These are phyloP conservation scores for Cossypha polioptera DNA, from an alignment of 2,797 vertebrate genomes.

Conservation along the genomic window DNA sequence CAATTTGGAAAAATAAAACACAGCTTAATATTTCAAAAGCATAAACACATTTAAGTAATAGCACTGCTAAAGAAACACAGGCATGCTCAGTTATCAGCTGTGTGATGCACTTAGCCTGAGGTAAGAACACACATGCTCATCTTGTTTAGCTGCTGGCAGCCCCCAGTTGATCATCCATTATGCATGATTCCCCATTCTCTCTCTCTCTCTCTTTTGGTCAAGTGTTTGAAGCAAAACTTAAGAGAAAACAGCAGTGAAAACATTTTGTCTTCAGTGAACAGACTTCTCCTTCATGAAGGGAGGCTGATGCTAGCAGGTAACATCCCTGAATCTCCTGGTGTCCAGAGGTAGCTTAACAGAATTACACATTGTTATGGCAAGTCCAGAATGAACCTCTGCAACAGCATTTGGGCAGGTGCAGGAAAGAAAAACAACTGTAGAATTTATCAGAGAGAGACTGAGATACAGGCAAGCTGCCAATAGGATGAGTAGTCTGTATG, in stretches of 20 bases:
- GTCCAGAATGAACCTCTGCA: not conserved
- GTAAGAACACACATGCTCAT: not conserved
- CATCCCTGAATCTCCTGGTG: not conserved
- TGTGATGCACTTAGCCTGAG: not conserved
- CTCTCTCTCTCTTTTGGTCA: not conserved
- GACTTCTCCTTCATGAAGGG: slow-evolving; percentile 85
- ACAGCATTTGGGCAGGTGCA: not conserved
- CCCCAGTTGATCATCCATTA: not conserved
- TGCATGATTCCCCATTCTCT: not conserved
- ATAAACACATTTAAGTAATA: not conserved
- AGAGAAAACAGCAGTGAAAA: slow-evolving; percentile 86
- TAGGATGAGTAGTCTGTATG: not conserved
- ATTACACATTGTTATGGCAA: not conserved
- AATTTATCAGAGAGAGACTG: not conserved
- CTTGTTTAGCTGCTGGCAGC: not conserved
- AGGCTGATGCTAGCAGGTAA: slow-evolving; percentile 84
- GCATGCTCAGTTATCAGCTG: not conserved
- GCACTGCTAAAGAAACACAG: not conserved
- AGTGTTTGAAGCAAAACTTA: slow-evolving; percentile 87
- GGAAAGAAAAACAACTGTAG: not conserved
- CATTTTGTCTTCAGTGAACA: slow-evolving; percentile 80
- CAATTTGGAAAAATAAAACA: not conserved
- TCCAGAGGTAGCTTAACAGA: not conserved
- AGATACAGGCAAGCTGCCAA: not conserved
- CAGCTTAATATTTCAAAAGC: not conserved